These are phyloP conservation scores for Thymelicus lineola DNA, from an alignment of 2,888 invertebrate species.

Conservation along the genomic window DNA sequence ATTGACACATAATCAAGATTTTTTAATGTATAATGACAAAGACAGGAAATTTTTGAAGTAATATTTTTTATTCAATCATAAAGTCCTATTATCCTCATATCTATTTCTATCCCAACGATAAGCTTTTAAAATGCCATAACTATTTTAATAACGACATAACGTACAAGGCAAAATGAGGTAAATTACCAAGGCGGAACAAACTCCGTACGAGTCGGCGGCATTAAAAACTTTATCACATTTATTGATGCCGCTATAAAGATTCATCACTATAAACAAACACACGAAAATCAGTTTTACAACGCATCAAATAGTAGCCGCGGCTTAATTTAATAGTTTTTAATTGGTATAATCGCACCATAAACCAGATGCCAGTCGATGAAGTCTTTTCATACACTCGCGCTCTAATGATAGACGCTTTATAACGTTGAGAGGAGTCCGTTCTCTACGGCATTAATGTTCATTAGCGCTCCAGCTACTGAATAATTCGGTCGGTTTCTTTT, in stretches of 20 bases:
- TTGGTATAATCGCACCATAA: constrained; percentile 79
- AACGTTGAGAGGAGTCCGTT: constrained; percentile 59
- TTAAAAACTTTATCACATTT: constrained; percentile 47
- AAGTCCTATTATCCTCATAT: background rate
- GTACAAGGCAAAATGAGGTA: constrained; percentile 19
- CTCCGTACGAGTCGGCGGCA: constrained; percentile 16
- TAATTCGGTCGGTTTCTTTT: constrained; percentile 79
- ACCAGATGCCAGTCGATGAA: constrained; percentile 76
- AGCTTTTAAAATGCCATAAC: constrained; percentile 11
- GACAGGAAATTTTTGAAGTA: background rate
- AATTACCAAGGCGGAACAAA: constrained; percentile 31
- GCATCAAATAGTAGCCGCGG: constrained; percentile 79
- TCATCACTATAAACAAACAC: constrained; percentile 83
- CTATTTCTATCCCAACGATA: background rate
- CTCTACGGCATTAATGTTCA: constrained; percentile 77
- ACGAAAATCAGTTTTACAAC: constrained; percentile 65
- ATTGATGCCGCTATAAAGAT: constrained; percentile 63
- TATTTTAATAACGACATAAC: constrained; percentile 12
- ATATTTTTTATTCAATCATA: too few species aligned
- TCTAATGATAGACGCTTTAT: constrained; percentile 72
- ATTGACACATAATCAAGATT: constrained; percentile 33
- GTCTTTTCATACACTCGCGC: constrained; percentile 73
- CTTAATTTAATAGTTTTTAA: constrained; percentile 82
- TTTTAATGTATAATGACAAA: constrained; percentile 22
- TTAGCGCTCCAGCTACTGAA: constrained; percentile 81